Conservation (phyloP, 2,113 vertebrate genomes). For the Phrynosoma platyrhinos region DNA sequence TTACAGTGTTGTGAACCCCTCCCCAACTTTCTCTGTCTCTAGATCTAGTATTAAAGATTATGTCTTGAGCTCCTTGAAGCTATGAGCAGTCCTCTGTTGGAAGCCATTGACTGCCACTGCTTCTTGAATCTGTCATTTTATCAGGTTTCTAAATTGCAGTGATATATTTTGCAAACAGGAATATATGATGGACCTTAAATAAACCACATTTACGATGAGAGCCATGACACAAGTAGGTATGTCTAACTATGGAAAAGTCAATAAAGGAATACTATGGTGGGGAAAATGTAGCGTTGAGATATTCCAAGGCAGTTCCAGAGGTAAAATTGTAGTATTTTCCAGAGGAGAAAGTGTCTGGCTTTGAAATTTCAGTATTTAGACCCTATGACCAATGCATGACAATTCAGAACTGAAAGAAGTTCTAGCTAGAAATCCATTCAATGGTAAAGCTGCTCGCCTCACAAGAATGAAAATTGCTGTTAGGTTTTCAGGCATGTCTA, state of each 20-base stretch:
- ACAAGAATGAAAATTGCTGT: slow-evolving; percentile 4
- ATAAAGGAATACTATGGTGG: background rate
- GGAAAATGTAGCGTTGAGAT: background rate
- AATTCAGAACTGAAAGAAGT: background rate
- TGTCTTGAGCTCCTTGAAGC: no score
- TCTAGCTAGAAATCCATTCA: background rate
- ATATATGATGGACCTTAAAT: background rate
- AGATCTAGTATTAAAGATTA: no score
- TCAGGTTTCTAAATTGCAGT: background rate
- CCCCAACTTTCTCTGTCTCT: no score
- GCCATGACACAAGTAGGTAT: background rate
- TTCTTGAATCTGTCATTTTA: no score
- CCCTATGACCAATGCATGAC: background rate
- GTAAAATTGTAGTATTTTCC: background rate
- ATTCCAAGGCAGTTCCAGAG: background rate
- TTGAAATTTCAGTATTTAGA: slow-evolving; percentile 21
- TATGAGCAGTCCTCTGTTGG: no score
- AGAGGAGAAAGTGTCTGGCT: background rate
- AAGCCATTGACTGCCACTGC: no score
- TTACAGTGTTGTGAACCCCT: no score
- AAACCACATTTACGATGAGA: background rate
- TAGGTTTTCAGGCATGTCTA: slow-evolving; percentile 31
- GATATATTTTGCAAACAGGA: background rate
- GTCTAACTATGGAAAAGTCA: background rate
- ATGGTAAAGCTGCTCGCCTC: background rate